Percentiles rank a stretch among this genome's conserved stretches.
phyloP scores from a whole-genome alignment of 2,888 invertebrate species.

The Scaeva pyrastri region DNA sequence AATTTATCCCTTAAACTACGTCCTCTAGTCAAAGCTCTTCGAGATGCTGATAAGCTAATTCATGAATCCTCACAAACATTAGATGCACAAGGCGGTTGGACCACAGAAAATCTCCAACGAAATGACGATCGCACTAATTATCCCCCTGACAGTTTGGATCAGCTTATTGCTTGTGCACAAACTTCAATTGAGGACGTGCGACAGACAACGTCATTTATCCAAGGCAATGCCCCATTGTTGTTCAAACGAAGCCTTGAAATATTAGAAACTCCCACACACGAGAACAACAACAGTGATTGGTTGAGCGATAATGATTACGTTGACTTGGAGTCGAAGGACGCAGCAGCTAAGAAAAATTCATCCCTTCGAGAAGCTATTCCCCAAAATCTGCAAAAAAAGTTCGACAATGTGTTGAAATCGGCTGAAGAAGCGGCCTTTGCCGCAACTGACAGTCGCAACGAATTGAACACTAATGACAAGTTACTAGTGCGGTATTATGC shows the following conservation, averaged over 20 bases:
- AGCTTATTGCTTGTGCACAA: conserved; percentile 93
- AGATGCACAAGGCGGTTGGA: conserved; percentile 92
- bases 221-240: conserved; percentile 91
- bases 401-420: conserved; percentile 90
- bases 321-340: conserved; percentile 91
- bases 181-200: conserved; percentile 95
- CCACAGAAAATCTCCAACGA: conserved; percentile 87
- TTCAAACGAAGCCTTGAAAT: conserved; percentile 87
- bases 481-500: conserved; percentile 94
- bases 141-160: conserved; percentile 93
- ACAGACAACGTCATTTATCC: conserved; percentile 95
- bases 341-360: conserved; percentile 89
- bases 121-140: conserved; percentile 81
- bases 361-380: conserved; percentile 90
- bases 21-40: conserved; percentile 91
- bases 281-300: conserved; percentile 85
- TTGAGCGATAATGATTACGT: conserved; percentile 96
- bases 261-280: conserved; percentile 57
- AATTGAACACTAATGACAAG: conserved; percentile 90
- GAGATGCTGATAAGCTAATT: conserved; percentile 91
- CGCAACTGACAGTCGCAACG: conserved; percentile 81
- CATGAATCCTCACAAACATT: conserved; percentile 90
- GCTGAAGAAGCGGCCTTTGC: conserved; percentile 88
- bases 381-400: conserved; percentile 88
- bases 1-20: conserved; percentile 90